Evolutionary conservation across 1,140 invertebrate genomes (phyloP), one percentile per base, ranked within the genome.

Genomic region (Melitaea cinxia): DNA sequence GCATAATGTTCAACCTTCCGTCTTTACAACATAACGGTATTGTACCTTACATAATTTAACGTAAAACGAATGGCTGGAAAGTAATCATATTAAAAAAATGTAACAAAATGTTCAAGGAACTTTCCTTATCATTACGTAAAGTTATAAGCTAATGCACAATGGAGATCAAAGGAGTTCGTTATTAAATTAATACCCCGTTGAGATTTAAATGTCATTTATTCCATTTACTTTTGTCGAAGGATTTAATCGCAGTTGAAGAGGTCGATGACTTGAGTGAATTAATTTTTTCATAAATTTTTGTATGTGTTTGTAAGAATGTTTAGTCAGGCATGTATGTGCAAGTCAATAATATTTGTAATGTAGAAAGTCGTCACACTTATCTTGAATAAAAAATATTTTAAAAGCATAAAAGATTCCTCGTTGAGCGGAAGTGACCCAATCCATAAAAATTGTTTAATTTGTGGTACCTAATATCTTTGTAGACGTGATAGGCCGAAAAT

Each of bases 81-180:
- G 62, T 70, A 35, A 62, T 56, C 47, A 66, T 58, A 47, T 62
- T 59, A 66, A 62, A 68, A 65, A 68, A 68, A 50, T 47, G 50
- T 60, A 65, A 65, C 68, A 70, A 70, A 70, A 49, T 45, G 52
- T 52, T 55, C 37, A 59, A 68, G 66, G 66, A 68, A 59, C 59
- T 55, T 28, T 23, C 26, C 59, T 42, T 21, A 49, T 59, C 1
- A 26, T 68, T 68, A 56, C 39, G 39, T 63, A 63, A 68, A 33
- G 23, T 28, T 56, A 61, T 61, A 62, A 58, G 53, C 24, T 54
- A 55, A n/a, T n/a, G 53, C 53, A 61, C 52, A 66, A 66, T 66
- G 55, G 45, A 53, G 45, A 59, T 49, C 49, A 55, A 55, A 9
- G 54, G 5, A 39, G 14, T 12, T 39, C 1, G 7, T 39, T 39